Percentiles rank a stretch among this genome's conserved stretches.
These are phyloP conservation scores for Neelides folsomi DNA, from an alignment of 2,888 invertebrate species.

Conservation along the genomic window DNA sequence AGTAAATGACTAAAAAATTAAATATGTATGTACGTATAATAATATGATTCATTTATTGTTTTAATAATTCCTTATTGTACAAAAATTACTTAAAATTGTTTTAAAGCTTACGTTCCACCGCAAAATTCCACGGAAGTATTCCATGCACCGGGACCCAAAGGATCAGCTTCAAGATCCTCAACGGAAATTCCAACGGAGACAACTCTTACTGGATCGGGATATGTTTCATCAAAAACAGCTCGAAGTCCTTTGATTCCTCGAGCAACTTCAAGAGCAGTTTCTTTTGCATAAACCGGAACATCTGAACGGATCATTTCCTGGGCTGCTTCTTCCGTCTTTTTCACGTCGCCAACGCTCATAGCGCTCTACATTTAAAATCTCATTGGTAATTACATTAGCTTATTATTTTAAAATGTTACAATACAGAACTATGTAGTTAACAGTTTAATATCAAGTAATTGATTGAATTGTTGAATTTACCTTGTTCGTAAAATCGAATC, in stretches of 20 bases:
- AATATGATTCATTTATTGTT: not conserved
- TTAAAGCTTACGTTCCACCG: conserved; percentile 69
- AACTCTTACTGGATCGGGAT: conserved; percentile 45
- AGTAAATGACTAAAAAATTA: conserved; percentile 55
- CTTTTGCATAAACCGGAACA: conserved; percentile 72
- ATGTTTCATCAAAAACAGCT: conserved; percentile 68
- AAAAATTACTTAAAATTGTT: not conserved
- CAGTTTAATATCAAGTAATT: not conserved
- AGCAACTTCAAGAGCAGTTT: conserved; percentile 66
- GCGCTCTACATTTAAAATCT: conserved; percentile 46
- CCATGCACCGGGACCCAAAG: conserved; percentile 60
- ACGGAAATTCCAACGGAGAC: conserved; percentile 89
- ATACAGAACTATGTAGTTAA: not conserved
- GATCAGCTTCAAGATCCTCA: conserved; percentile 74
- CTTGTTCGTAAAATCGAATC: conserved; percentile 95
- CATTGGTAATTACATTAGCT: not conserved
- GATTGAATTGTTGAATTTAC: conserved; percentile 34
- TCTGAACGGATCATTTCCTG: conserved; percentile 62
- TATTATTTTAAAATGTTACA: not conserved
- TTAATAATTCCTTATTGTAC: not conserved
- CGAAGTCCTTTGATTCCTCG: conserved; percentile 83
- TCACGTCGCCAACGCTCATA: conserved; percentile 75
- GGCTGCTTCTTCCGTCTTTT: conserved; percentile 66
- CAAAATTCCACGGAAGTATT: conserved; percentile 96
- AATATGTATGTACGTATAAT: not conserved